Evolutionary conservation across 2,888 invertebrate species (phyloP).

Genomic region (Drosophila helvetica): DNA sequence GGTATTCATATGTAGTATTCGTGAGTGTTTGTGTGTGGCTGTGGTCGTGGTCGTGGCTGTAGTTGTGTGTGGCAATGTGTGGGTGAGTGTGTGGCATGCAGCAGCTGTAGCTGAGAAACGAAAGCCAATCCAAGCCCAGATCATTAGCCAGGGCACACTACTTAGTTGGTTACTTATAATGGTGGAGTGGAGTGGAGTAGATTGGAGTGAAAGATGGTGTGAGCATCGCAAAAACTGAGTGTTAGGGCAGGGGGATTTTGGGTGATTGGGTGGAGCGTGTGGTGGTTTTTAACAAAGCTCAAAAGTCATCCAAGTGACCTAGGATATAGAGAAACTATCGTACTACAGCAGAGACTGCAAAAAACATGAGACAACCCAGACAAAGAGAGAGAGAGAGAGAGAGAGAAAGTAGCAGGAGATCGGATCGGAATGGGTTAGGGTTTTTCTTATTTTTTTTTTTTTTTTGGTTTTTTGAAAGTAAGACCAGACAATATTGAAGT

Average conservation of each 20-base stretch:
- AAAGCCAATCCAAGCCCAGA: conserved; percentile 35
- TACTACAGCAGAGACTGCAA: conserved; percentile 23
- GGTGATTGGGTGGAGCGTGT: neutral
- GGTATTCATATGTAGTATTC: neutral
- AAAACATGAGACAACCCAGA: conserved; percentile 17
- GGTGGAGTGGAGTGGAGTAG: conserved; percentile 11
- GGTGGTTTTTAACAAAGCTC: conserved; percentile 16
- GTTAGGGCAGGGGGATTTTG: conserved; percentile 4
- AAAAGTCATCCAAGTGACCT: conserved; percentile 24
- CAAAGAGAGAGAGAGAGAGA: conserved; percentile 33
- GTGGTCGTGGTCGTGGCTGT: neutral
- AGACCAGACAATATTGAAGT: conserved; percentile 33
- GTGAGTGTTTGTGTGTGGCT: conserved; percentile 16
- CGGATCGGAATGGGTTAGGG: conserved; percentile 10
- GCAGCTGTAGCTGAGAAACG: conserved; percentile 27
- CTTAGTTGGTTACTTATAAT: conserved; percentile 33
- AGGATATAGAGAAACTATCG: conserved; percentile 12
- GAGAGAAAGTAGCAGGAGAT: conserved; percentile 20
- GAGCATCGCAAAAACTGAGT: conserved; percentile 40
- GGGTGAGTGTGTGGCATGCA: conserved; percentile 23
- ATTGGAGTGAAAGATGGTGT: conserved; percentile 30
- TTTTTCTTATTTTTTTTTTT: neutral
- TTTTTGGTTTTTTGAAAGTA: conserved; percentile 11
- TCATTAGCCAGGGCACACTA: conserved; percentile 21
- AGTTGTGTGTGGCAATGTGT: conserved; percentile 4